A percentile compares a stretch with the other conserved stretches of the same genome.
phyloP scores from a whole-genome alignment of 2,888 invertebrate genomes.

The Cryptus armator region DNA sequence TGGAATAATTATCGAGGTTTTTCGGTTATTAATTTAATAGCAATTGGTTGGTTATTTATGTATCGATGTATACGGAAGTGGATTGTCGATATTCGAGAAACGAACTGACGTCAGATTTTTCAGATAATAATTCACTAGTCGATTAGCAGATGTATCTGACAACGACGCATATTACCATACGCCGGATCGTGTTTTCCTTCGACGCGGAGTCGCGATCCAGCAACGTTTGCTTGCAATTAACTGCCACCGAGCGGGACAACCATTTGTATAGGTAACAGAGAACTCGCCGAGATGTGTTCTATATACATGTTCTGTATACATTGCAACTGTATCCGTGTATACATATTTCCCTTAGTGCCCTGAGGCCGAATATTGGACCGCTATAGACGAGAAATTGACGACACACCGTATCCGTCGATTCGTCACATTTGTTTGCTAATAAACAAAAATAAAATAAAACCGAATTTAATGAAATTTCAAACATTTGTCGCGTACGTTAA shows the following conservation, averaged over 20 bases:
- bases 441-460: too few species aligned
- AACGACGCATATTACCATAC: neutral
- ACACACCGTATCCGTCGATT: neutral
- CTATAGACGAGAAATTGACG: neutral
- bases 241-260: conserved; percentile 31
- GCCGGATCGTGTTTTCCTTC: conserved; percentile 29
- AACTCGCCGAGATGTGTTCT: conserved; percentile 23
- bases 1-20: neutral
- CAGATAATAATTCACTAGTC: neutral
- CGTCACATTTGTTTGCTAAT: neutral
- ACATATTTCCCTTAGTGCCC: conserved; percentile 16
- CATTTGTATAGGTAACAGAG: neutral
- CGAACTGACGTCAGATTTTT: neutral
- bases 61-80: conserved; percentile 15
- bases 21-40: conserved; percentile 51
- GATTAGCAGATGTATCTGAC: conserved; percentile 21
- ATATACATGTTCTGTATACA: neutral
- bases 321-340: conserved; percentile 3
- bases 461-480: too few species aligned
- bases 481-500: too few species aligned
- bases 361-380: conserved; percentile 49
- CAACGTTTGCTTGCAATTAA: conserved; percentile 50
- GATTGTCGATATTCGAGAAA: conserved; percentile 9
- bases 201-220: neutral
- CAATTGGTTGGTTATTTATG: neutral